A percentile compares a stretch with the other conserved stretches of the same genome.
These are phyloP conservation scores for Asobara japonica DNA, from an alignment of 1,140 invertebrate genomes.

Conservation along the genomic window DNA sequence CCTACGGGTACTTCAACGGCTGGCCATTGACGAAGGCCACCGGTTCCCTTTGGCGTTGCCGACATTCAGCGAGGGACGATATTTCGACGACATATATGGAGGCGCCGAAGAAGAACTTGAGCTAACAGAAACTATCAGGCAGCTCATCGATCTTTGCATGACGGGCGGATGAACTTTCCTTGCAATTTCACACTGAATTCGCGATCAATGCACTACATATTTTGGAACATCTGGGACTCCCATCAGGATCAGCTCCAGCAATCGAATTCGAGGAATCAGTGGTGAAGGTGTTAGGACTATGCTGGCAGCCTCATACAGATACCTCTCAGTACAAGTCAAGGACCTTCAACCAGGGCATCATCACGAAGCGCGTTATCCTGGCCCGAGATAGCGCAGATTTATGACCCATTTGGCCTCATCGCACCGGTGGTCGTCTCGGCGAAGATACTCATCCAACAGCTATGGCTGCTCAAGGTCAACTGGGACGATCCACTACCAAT, in stretches of 20 bases:
- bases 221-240: background rate
- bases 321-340: background rate
- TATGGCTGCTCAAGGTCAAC: slow-evolving; percentile 16
- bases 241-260: background rate
- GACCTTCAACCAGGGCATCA: background rate
- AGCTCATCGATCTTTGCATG: too few relatives aligned
- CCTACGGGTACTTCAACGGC: too few relatives aligned
- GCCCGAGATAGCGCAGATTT: background rate
- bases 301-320: slow-evolving; percentile 12
- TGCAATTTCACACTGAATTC: too few relatives aligned
- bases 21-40: slow-evolving; percentile 2
- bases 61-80: slow-evolving; percentile 33
- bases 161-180: too few relatives aligned
- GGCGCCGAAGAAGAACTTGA: slow-evolving; percentile 36
- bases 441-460: background rate
- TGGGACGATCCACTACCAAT: slow-evolving; percentile 50
- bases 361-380: background rate
- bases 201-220: too few relatives aligned
- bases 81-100: slow-evolving; percentile 49
- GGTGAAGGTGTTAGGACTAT: too few relatives aligned
- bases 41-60: slow-evolving; percentile 37
- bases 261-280: slow-evolving; percentile 21
- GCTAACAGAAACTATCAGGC: background rate
- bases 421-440: background rate
- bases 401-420: background rate